These are phyloP conservation scores for Sesamia inferens DNA, from an alignment of 2,888 invertebrate genomes.

Conservation along the genomic window DNA sequence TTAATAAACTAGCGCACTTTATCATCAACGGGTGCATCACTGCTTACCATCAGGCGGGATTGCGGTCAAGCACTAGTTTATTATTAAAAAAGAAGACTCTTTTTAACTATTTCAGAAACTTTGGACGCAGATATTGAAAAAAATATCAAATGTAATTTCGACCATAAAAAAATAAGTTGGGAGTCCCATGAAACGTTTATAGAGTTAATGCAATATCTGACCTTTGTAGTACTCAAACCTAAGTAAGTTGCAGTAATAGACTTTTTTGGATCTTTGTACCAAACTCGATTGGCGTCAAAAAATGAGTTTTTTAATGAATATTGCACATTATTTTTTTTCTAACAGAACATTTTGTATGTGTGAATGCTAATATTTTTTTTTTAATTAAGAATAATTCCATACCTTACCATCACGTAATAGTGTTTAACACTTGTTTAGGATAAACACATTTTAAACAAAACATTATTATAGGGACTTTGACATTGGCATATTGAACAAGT, in stretches of 20 bases:
- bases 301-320: too few relatives aligned
- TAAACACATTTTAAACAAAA: too few relatives aligned
- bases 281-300: neutral
- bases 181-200: neutral
- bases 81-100: too few relatives aligned
- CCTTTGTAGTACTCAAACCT: neutral
- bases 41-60: too few relatives aligned
- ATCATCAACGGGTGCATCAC: too few relatives aligned
- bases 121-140: neutral
- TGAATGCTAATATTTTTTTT: neutral
- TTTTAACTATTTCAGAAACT: neutral
- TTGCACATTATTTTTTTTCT: neutral
- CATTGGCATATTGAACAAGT: too few relatives aligned
- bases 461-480: too few relatives aligned
- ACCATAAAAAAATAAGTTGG: neutral
- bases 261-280: neutral
- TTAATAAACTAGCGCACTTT: too few relatives aligned
- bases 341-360: too few relatives aligned
- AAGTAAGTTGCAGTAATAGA: neutral
- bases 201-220: neutral
- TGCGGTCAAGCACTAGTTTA: too few relatives aligned
- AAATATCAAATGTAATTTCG: neutral
- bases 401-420: too few relatives aligned
- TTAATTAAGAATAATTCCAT: neutral
- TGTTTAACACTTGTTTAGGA: too few relatives aligned